These are phyloP conservation scores for Dysidea cf. avara DNA, from an alignment of 37 sponge, comb jelly and placozoan genomes.

Conservation along the genomic window DNA sequence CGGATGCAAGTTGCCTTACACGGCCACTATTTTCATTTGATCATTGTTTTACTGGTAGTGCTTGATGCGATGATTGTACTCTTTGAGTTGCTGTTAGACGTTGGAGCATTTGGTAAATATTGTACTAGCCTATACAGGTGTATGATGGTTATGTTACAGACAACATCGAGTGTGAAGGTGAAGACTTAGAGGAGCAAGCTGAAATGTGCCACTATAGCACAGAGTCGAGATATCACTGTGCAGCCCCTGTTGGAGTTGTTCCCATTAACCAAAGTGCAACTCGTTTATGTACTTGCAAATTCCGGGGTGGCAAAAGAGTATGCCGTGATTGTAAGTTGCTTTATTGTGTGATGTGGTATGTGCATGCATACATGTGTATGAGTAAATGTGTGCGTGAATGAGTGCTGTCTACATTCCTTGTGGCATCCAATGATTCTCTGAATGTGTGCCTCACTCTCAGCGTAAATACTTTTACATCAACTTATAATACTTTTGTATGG, in stretches of 20 bases:
- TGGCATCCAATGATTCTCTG: no score
- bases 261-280: neutral
- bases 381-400: no score
- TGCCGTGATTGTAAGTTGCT: slow-evolving; percentile 19
- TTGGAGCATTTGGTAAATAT: slow-evolving; percentile 77
- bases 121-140: neutral
- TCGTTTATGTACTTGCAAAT: slow-evolving; percentile 36
- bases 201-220: slow-evolving; percentile 56
- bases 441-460: no score
- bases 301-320: slow-evolving; percentile 22
- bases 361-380: no score
- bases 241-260: neutral
- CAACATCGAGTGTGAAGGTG: slow-evolving; percentile 36
- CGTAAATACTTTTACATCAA: no score
- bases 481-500: no score
- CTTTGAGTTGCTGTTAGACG: slow-evolving; percentile 83
- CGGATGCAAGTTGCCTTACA: slow-evolving; percentile 76
- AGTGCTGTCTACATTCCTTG: no score
- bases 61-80: slow-evolving; percentile 84
- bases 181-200: slow-evolving; percentile 12
- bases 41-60: slow-evolving; percentile 69
- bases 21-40: slow-evolving; percentile 58
- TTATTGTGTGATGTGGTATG: no score
- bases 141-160: no score
- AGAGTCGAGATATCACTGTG: neutral